Evolutionary conservation across 2,113 vertebrate species (phyloP), one percentile per base, ranked within the genome.

Genomic region (Otis tarda): DNA sequence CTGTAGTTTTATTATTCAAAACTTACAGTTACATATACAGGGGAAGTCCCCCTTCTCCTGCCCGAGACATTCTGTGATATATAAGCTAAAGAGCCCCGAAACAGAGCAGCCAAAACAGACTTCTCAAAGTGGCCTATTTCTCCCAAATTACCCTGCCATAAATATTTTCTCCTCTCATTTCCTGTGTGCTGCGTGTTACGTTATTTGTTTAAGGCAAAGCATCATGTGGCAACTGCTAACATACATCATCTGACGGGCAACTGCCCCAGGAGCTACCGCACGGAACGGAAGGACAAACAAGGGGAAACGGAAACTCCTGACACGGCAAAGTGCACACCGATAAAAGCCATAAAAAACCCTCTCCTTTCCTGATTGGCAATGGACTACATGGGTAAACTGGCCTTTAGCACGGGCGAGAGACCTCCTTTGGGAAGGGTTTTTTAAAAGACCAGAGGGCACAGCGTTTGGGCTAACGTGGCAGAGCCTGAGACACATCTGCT

Each of bases 131-230:
- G 81, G 56, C 43, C 69, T 33, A 43, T n/a, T 85, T 23, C 65
- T 82, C 47, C 60, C 68, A 75, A 89, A 71, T 79, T 17, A n/a
- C 49, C 56, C 79, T 94, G 49, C 45, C 45, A 41, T 89, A 91
- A 93, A 68, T 75, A 93, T 89, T 87, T 87, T 87, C 31, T 63
- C 25, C 28, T 70, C 84, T 81, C 60, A 35, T 79, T 95, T 94
- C 95, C 95, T 82, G 84, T 84, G 65, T 49, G 43, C 69, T 75
- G 30, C 43, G 89, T 65, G 45, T 80, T 89, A 39, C 6, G 1
- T 49, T 80, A 31, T 65, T 86, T 86, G 76, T 80, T 89, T 31
- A 64, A 67, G 47, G 55, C 56, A 53, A 60, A 69, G 61, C 41
- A 33, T 24, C 8, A 2, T 4, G 71, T 74, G 91, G 89, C 60